Evolutionary conservation across 1,140 invertebrate species (phyloP).

Genomic region (Lineus longissimus): DNA sequence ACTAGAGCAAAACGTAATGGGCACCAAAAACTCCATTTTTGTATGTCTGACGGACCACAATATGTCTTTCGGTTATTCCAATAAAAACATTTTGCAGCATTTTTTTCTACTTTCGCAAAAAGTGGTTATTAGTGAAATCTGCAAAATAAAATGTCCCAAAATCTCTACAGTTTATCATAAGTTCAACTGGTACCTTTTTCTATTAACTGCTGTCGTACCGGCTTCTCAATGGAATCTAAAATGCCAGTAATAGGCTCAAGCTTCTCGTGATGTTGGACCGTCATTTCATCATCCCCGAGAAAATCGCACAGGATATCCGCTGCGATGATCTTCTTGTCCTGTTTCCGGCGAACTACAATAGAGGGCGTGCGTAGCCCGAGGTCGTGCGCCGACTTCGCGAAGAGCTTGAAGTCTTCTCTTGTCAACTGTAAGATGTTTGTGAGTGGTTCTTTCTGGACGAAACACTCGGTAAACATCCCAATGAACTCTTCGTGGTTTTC

Average conservation of each 20-base stretch:
- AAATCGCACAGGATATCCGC: not conserved
- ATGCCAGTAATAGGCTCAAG: conserved; percentile 7
- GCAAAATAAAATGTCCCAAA: too few relatives aligned
- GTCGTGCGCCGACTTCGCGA: not conserved
- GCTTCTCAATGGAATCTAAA: not conserved
- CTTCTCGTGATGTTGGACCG: not conserved
- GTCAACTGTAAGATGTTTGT: not conserved
- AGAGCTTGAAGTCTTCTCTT: not conserved
- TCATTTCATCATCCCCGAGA: too few relatives aligned
- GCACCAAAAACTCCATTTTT: too few relatives aligned
- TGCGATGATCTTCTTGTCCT: not conserved
- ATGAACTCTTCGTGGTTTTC: conserved; percentile 5
- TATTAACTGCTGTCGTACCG: too few relatives aligned
- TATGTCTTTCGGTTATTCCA: too few relatives aligned
- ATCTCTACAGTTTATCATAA: too few relatives aligned
- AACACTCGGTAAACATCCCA: conserved; percentile 7
- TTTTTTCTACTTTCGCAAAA: too few relatives aligned
- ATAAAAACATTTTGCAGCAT: too few relatives aligned
- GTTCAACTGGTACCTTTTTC: too few relatives aligned
- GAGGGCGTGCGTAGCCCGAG: conserved; percentile 57
- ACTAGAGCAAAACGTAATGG: not conserved
- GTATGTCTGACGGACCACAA: too few relatives aligned
- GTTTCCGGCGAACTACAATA: not conserved
- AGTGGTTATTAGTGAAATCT: too few relatives aligned
- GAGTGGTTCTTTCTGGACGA: conserved; percentile 11